Conservation (phyloP, 1,140 invertebrate genomes). For the Lineus longissimus region DNA sequence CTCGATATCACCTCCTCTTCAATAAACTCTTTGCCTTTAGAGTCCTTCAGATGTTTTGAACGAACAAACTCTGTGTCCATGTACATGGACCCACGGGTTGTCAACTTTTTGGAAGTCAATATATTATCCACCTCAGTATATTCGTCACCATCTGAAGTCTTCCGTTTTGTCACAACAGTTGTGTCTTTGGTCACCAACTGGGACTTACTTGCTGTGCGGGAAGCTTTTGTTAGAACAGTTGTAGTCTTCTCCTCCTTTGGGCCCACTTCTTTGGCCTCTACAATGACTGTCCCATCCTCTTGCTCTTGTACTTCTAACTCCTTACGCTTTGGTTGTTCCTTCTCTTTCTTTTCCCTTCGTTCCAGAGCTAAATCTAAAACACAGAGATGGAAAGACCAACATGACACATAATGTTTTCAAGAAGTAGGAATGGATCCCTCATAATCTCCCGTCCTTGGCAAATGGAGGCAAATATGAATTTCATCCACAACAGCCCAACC, state of each 20-base stretch:
- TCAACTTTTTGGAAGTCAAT: conserved; percentile 33
- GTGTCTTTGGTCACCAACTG: conserved; percentile 77
- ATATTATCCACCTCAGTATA: conserved; percentile 36
- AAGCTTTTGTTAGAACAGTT: conserved; percentile 50
- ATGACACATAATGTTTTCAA: too few relatives aligned
- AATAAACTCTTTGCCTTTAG: conserved; percentile 29
- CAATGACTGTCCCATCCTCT: too few relatives aligned
- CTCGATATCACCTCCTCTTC: conserved; percentile 35
- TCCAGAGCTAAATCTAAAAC: too few relatives aligned
- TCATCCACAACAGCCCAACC: too few relatives aligned
- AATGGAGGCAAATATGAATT: too few relatives aligned
- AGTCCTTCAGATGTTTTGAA: conserved; percentile 25
- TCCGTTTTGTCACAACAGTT: conserved; percentile 31
- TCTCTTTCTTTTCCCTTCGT: too few relatives aligned
- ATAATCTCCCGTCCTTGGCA: too few relatives aligned
- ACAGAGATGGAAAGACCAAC: too few relatives aligned
- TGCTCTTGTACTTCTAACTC: too few relatives aligned
- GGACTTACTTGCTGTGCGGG: conserved; percentile 62
- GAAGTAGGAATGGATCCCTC: too few relatives aligned
- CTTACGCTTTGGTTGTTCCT: too few relatives aligned
- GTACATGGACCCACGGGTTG: conserved; percentile 40
- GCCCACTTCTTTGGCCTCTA: too few relatives aligned
- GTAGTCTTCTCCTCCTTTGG: conserved; percentile 27
- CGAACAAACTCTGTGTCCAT: conserved; percentile 27
- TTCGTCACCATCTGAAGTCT: conserved; percentile 29